Conservation (phyloP, 2,888 invertebrate species). For the Lottia gigantea region DNA sequence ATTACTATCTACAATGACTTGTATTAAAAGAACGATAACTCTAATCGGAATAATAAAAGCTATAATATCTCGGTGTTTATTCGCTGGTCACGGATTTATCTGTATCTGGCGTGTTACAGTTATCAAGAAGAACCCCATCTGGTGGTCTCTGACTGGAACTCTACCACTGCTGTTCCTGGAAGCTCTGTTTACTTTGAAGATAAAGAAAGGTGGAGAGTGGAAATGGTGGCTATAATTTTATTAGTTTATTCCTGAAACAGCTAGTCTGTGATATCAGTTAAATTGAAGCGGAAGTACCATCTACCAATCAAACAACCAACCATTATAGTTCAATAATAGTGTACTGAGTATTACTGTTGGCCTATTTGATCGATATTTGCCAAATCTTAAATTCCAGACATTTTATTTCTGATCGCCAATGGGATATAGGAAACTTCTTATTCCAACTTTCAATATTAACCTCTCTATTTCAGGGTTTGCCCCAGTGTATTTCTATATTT, state of each 20-base stretch:
- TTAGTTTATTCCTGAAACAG: background rate
- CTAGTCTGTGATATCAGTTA: too few species aligned
- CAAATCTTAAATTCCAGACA: too few species aligned
- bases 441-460: too few species aligned
- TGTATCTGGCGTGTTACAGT: conserved; percentile 90
- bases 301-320: too few species aligned
- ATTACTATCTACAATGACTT: conserved; percentile 17
- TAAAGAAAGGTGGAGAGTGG: conserved; percentile 91
- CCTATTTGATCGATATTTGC: too few species aligned
- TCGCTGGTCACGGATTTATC: conserved; percentile 81
- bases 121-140: conserved; percentile 75
- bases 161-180: conserved; percentile 84
- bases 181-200: conserved; percentile 86
- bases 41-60: conserved; percentile 40
- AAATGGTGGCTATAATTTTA: conserved; percentile 74
- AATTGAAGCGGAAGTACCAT: too few species aligned
- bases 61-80: conserved; percentile 38
- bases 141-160: conserved; percentile 87
- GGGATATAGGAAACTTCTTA: too few species aligned
- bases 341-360: too few species aligned
- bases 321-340: too few species aligned
- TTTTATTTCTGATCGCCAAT: too few species aligned
- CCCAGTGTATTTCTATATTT: conserved; percentile 91
- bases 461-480: conserved; percentile 77
- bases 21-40: conserved; percentile 26